A percentile compares a stretch with the other conserved stretches of the same genome.
These are phyloP conservation scores for Strigops habroptila DNA, from an alignment of 2,113 vertebrate species.

Conservation along the genomic window DNA sequence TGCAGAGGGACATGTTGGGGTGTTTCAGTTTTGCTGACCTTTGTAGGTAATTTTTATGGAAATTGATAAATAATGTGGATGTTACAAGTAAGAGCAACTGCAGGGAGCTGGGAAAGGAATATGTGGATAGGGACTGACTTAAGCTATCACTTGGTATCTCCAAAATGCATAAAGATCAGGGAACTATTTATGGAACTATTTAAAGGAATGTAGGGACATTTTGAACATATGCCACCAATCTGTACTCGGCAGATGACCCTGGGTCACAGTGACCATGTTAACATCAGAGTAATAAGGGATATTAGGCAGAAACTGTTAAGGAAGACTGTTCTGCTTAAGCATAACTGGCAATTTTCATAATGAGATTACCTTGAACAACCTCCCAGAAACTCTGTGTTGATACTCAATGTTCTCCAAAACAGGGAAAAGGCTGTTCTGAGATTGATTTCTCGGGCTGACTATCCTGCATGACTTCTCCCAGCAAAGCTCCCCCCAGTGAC, in stretches of 20 bases:
- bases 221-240: not conserved
- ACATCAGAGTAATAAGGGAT: conserved; percentile 1
- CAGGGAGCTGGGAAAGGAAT: not conserved
- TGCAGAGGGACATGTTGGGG: not conserved
- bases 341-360: not conserved
- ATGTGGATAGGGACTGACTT: not conserved
- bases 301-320: not conserved
- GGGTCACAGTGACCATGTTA: not conserved
- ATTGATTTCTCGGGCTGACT: conserved; percentile 1
- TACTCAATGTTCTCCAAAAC: not conserved
- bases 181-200: conserved; percentile 4
- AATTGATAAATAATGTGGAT: not conserved
- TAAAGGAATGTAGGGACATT: not conserved
- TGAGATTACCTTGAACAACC: not conserved
- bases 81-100: not conserved
- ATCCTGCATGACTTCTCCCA: conserved; percentile 3
- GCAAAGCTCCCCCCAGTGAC: conserved; percentile 25
- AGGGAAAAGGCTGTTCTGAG: not conserved
- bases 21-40: not conserved
- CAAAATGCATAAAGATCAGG: not conserved
- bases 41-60: not conserved
- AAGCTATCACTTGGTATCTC: not conserved
- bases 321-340: not conserved
- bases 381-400: not conserved
- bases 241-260: not conserved